These are phyloP conservation scores for Mesorhabditis sp. DNA, from an alignment of 2,888 invertebrate species.

Conservation along the genomic window DNA sequence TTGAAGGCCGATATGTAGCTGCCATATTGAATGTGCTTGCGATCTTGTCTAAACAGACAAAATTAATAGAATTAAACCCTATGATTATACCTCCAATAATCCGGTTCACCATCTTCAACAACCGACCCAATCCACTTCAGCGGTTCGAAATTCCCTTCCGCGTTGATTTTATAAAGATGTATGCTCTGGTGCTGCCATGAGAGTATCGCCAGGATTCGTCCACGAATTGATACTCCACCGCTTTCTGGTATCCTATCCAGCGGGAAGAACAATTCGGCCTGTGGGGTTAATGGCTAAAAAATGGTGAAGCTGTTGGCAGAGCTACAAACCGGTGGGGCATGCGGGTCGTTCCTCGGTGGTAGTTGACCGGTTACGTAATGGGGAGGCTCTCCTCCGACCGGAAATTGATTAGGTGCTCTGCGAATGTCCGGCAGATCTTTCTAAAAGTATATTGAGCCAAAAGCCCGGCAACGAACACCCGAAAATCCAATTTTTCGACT, in stretches of 20 bases:
- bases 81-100: neutral
- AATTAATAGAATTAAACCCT: neutral
- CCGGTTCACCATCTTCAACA: neutral
- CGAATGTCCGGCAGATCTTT: too few species aligned
- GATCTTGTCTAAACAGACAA: neutral
- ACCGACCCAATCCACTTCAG: conserved; percentile 1
- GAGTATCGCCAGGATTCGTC: neutral
- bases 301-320: neutral
- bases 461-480: too few species aligned
- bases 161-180: neutral
- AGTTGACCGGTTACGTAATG: too few species aligned
- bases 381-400: too few species aligned
- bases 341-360: too few species aligned
- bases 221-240: neutral
- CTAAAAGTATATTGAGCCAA: too few species aligned
- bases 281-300: neutral
- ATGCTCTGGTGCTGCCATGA: neutral
- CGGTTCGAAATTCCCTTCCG: neutral
- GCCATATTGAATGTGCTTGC: neutral
- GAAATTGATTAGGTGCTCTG: too few species aligned
- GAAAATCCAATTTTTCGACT: too few species aligned
- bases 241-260: neutral
- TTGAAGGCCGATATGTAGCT: neutral
- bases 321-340: too few species aligned
- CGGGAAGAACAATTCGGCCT: neutral